Percentiles rank a stretch among this genome's conserved stretches.
Conservation (phyloP, 2,888 invertebrate species). For the Meloe dianella region DNA sequence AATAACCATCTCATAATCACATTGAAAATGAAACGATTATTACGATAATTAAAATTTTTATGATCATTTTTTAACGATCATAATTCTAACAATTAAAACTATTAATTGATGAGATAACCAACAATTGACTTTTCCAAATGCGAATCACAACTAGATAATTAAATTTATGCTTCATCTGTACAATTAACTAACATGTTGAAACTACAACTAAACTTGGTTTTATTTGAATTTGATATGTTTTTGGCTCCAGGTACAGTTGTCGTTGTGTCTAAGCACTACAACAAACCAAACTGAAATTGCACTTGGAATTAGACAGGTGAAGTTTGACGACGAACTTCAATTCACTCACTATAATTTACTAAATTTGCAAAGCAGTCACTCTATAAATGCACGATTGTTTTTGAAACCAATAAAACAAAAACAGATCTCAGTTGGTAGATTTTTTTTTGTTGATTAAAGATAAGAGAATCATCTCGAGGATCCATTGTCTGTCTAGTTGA, state of each 20-base stretch:
- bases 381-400: not conserved
- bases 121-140: not conserved
- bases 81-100: not conserved
- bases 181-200: not conserved
- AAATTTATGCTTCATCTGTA: not conserved
- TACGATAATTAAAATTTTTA: not conserved
- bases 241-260: not conserved
- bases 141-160: not conserved
- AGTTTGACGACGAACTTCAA: not conserved
- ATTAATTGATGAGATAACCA: not conserved
- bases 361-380: not conserved
- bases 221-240: conserved; percentile 11
- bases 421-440: not conserved
- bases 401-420: not conserved
- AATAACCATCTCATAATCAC: too few species aligned
- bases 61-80: not conserved
- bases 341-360: not conserved
- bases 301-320: conserved; percentile 8
- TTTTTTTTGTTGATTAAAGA: not conserved
- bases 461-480: not conserved
- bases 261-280: not conserved
- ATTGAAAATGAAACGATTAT: too few species aligned
- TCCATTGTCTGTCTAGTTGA: not conserved
- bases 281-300: not conserved
- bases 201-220: not conserved